phyloP scores from a whole-genome alignment of 2,888 invertebrate genomes.

The Cylindroiulus punctatus region DNA sequence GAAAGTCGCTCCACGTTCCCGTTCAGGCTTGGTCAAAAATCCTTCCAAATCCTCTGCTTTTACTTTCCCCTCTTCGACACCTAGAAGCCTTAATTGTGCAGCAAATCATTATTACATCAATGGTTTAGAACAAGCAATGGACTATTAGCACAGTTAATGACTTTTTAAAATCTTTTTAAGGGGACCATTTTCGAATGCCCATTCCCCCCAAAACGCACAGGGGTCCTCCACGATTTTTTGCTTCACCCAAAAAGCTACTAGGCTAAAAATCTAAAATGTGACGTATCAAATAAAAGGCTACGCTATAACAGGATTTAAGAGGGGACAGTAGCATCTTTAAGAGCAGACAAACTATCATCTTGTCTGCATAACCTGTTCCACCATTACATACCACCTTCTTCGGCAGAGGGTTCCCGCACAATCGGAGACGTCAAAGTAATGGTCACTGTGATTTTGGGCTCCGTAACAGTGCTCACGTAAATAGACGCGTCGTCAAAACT shows the following conservation, averaged over 20 bases:
- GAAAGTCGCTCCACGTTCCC: constrained; percentile 45
- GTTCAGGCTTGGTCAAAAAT: constrained; percentile 65
- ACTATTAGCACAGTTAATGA: constrained; percentile 37
- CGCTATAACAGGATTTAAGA: constrained; percentile 47
- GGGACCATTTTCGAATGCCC: neutral
- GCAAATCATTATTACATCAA: constrained; percentile 55
- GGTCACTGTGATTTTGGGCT: constrained; percentile 76
- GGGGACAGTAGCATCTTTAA: constrained; percentile 51
- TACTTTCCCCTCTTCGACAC: constrained; percentile 61
- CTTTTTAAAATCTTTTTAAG: neutral
- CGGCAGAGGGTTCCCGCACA: constrained; percentile 76
- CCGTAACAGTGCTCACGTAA: constrained; percentile 80
- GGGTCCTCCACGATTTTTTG: neutral
- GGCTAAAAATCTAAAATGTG: neutral
- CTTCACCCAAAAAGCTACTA: neutral
- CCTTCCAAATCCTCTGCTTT: constrained; percentile 63
- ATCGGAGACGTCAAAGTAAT: constrained; percentile 93
- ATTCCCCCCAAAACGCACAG: neutral
- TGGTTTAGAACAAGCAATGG: constrained; percentile 22
- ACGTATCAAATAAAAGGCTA: neutral
- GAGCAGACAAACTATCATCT: constrained; percentile 48
- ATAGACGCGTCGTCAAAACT: constrained; percentile 87
- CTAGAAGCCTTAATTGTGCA: constrained; percentile 59
- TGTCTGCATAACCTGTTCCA: constrained; percentile 48
- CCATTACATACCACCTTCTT: constrained; percentile 59